Evolutionary conservation across 2,888 invertebrate species (phyloP).

Genomic region (Campoplex nolae): DNA sequence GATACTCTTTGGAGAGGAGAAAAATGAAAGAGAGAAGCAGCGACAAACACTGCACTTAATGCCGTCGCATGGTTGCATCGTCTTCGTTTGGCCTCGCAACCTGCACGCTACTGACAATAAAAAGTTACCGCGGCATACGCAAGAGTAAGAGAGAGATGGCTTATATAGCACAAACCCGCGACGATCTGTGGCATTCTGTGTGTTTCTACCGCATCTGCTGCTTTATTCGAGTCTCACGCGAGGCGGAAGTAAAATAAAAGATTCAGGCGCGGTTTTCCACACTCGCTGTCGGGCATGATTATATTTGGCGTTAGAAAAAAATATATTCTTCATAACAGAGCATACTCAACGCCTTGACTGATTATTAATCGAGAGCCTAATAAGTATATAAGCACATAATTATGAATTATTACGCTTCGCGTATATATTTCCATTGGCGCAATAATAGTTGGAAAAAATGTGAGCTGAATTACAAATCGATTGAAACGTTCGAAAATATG

Average conservation of each 20-base stretch:
- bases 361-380: not conserved
- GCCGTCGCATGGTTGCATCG: constrained; percentile 57
- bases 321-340: not conserved
- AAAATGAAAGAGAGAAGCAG: constrained; percentile 39
- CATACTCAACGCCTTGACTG: not conserved
- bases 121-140: constrained; percentile 59
- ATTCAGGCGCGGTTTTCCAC: constrained; percentile 2
- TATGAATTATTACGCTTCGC: too few relatives aligned
- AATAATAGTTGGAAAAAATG: too few relatives aligned
- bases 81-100: constrained; percentile 61
- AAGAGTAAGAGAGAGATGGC: not conserved
- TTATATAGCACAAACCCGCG: constrained; percentile 2
- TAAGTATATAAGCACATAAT: too few relatives aligned
- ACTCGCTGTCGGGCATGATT: not conserved
- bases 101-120: constrained; percentile 57
- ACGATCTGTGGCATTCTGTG: constrained; percentile 15
- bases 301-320: not conserved
- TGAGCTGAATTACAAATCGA: too few relatives aligned
- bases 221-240: not conserved
- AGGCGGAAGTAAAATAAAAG: constrained; percentile 32
- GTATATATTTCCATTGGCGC: too few relatives aligned
- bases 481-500: too few relatives aligned
- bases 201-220: not conserved
- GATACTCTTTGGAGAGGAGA: constrained; percentile 10
- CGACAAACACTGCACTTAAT: constrained; percentile 41